These are phyloP conservation scores for Eupithecia abbreviata DNA, from an alignment of 2,888 invertebrate genomes.

Conservation along the genomic window DNA sequence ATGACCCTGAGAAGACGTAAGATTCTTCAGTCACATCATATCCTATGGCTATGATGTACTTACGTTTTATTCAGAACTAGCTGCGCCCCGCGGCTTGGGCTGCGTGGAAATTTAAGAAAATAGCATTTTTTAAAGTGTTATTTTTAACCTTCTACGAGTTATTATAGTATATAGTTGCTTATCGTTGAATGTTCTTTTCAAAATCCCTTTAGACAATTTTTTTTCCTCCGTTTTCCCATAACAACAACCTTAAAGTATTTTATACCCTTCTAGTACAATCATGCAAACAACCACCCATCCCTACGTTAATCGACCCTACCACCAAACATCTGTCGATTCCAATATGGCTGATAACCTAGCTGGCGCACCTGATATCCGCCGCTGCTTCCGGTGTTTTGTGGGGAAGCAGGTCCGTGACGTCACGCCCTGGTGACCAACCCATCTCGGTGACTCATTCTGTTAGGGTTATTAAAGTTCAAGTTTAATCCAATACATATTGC, in stretches of 20 bases:
- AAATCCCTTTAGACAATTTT: background rate
- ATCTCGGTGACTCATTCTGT: slow-evolving; percentile 25
- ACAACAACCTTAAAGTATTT: background rate
- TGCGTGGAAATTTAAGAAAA: too few relatives aligned
- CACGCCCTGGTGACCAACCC: slow-evolving; percentile 54
- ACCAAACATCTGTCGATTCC: slow-evolving; percentile 13
- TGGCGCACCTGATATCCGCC: slow-evolving; percentile 69
- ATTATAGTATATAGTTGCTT: background rate
- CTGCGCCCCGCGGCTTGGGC: too few relatives aligned
- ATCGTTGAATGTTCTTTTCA: background rate
- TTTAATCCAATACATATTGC: background rate
- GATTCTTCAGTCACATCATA: background rate
- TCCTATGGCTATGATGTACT: background rate
- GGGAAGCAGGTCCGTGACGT: slow-evolving; percentile 63
- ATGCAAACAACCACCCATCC: background rate
- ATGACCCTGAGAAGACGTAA: background rate
- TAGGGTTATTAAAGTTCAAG: slow-evolving; percentile 23
- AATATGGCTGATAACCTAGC: slow-evolving; percentile 40
- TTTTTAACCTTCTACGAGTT: too few relatives aligned
- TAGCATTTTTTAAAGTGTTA: too few relatives aligned
- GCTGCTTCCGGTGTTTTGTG: slow-evolving; percentile 69
- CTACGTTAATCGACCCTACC: background rate
- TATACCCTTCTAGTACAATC: background rate
- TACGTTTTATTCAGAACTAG: too few relatives aligned
- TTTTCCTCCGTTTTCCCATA: background rate